phyloP scores from a whole-genome alignment of 37 sponge, comb jelly and placozoan genomes.

The Tethya wilhelma region DNA sequence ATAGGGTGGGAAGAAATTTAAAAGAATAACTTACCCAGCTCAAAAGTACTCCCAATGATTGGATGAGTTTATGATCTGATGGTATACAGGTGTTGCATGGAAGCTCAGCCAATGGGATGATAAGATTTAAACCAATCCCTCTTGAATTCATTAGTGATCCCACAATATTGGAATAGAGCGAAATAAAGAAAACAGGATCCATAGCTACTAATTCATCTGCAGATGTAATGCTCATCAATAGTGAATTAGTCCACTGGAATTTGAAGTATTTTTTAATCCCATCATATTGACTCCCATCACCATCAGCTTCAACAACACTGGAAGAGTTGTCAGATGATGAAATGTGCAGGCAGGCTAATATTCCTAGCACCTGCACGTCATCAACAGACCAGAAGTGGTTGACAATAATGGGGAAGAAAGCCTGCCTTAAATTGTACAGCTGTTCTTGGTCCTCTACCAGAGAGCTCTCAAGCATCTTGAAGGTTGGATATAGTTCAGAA shows the following conservation, averaged over 20 bases:
- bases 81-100: not conserved
- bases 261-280: not conserved
- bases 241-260: constrained; percentile 3
- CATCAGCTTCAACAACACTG: not conserved
- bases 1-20: not conserved
- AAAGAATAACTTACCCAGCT: constrained; percentile 19
- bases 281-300: too few species aligned
- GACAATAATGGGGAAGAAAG: not conserved
- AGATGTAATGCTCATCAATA: not conserved
- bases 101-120: too few species aligned
- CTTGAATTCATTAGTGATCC: too few species aligned
- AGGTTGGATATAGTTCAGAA: not conserved
- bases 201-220: not conserved
- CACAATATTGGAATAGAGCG: not conserved
- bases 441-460: not conserved
- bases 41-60: not conserved
- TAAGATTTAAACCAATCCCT: not conserved
- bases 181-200: not conserved
- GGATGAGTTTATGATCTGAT: too few species aligned
- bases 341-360: not conserved
- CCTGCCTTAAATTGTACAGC: not conserved
- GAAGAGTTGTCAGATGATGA: not conserved
- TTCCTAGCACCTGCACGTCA: not conserved
- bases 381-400: not conserved
- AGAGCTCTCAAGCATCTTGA: not conserved